Percentiles rank a stretch among this genome's conserved stretches.
phyloP scores from a whole-genome alignment of 2,113 vertebrate genomes.

The Aldabrachelys gigantea region DNA sequence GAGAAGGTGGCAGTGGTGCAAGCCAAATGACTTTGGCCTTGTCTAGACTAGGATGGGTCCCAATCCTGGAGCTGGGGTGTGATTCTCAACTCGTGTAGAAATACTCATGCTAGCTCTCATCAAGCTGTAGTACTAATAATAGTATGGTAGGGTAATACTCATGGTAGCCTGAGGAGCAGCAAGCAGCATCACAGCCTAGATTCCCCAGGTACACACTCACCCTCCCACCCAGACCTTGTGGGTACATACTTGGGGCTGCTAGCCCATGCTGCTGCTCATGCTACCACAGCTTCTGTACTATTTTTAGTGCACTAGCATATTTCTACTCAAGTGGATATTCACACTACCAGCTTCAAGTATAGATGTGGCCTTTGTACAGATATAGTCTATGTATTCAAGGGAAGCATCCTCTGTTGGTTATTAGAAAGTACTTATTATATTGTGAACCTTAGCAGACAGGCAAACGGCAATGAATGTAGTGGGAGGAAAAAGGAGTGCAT shows the following conservation, averaged over 20 bases:
- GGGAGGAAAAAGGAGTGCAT: background rate
- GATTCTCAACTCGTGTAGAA: too few species aligned
- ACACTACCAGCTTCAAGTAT: background rate
- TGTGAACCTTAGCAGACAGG: background rate
- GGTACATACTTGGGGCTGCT: too few species aligned
- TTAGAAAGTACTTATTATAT: background rate
- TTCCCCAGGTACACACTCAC: too few species aligned
- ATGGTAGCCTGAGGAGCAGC: too few species aligned
- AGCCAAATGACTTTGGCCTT: background rate
- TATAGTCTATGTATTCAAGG: background rate
- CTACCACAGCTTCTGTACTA: background rate
- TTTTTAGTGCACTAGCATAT: background rate
- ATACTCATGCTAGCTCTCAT: too few species aligned
- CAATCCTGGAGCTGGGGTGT: too few species aligned
- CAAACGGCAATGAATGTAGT: background rate
- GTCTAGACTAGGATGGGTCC: background rate
- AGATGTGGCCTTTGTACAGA: background rate
- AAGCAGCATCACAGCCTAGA: too few species aligned
- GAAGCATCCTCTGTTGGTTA: background rate
- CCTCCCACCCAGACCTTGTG: too few species aligned
- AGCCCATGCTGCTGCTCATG: too few species aligned
- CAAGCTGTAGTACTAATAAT: too few species aligned
- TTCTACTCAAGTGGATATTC: background rate
- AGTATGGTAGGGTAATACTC: too few species aligned
- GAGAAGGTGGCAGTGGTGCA: background rate